Conservation (phyloP, 2,797 vertebrate species). For the Manis pentadactyla region DNA sequence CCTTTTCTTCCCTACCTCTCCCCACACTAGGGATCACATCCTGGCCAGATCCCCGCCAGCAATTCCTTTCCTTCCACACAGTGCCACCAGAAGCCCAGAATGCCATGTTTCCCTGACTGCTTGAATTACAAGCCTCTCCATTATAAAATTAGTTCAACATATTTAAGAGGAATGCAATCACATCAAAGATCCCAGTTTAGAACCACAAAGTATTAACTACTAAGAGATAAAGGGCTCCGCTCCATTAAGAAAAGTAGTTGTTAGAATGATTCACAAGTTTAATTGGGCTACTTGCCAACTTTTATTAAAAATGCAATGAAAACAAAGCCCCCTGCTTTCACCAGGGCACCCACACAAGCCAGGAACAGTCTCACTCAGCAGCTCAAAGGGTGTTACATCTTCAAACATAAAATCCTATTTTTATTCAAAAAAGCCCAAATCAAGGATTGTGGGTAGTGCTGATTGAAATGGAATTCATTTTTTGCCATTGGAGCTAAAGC, state of each 20-base stretch:
- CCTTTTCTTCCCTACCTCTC: background rate
- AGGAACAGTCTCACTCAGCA: constrained; percentile 23
- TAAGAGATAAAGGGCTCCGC: constrained; percentile 29
- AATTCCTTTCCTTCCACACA: background rate
- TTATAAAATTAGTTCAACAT: background rate
- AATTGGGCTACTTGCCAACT: constrained; percentile 15
- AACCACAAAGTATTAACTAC: constrained; percentile 16
- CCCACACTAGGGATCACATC: background rate
- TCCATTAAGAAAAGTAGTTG: constrained; percentile 64
- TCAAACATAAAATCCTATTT: constrained; percentile 38
- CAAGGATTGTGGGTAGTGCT: background rate
- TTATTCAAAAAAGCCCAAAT: constrained; percentile 42
- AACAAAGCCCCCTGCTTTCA: constrained; percentile 8
- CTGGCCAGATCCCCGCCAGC: background rate
- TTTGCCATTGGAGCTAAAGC: background rate
- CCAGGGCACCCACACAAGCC: constrained; percentile 1
- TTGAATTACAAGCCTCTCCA: background rate
- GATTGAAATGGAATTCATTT: background rate
- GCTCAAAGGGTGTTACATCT: background rate
- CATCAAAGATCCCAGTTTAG: constrained; percentile 19
- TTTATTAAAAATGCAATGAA: constrained; percentile 53
- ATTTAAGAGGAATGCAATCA: background rate
- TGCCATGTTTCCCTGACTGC: background rate
- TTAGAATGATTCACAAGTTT: constrained; percentile 47
- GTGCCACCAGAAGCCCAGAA: background rate